These are phyloP conservation scores for Scophthalmus maximus DNA, from an alignment of 2,113 vertebrate genomes.

Conservation along the genomic window DNA sequence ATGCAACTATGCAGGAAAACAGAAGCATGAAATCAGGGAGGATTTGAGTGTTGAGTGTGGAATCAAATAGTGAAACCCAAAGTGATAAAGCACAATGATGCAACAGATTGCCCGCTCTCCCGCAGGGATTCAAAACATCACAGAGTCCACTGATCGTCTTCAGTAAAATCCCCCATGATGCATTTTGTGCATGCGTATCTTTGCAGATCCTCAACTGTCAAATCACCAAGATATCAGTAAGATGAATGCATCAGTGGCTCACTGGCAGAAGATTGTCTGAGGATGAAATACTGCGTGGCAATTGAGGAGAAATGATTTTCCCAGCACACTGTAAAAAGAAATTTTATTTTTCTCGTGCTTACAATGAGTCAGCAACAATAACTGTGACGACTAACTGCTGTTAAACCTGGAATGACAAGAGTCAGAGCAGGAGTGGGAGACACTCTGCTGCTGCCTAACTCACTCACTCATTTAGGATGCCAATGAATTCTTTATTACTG, in stretches of 20 bases:
- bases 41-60: background rate
- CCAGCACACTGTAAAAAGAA: background rate
- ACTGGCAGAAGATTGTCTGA: slow-evolving; percentile 12
- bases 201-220: background rate
- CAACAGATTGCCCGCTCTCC: background rate
- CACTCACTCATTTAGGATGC: slow-evolving; percentile 1
- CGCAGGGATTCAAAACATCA: slow-evolving; percentile 12
- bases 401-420: background rate
- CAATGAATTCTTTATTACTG: slow-evolving; percentile 50
- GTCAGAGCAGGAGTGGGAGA: background rate
- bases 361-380: slow-evolving; percentile 19
- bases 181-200: background rate
- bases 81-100: slow-evolving; percentile 21
- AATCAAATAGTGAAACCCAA: background rate
- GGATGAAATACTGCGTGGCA: no score
- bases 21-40: background rate
- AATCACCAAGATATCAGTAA: slow-evolving; percentile 18
- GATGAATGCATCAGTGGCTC: slow-evolving; percentile 27
- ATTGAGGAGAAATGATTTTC: no score
- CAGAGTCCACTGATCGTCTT: background rate
- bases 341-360: no score
- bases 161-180: slow-evolving; percentile 6
- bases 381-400: background rate
- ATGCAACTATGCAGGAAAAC: background rate
- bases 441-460: background rate